A percentile compares a stretch with the other conserved stretches of the same genome.
Evolutionary conservation across 2,888 invertebrate genomes (phyloP).

Genomic region (Pachydiplax longipennis): DNA sequence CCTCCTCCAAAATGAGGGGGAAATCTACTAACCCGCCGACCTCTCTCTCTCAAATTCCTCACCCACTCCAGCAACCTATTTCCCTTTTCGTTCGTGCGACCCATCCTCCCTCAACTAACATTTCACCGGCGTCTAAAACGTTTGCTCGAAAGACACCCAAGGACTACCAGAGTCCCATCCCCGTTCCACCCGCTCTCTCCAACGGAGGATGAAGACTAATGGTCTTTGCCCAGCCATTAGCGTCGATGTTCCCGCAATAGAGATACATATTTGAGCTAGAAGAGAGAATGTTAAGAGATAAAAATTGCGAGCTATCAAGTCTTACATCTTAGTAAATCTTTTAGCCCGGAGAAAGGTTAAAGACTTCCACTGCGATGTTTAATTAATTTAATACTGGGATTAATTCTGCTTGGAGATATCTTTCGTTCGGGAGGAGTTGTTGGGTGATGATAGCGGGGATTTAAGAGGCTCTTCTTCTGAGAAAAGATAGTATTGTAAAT

Average conservation of each 20-base stretch:
- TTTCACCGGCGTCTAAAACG: not conserved
- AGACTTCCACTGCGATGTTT: too few relatives aligned
- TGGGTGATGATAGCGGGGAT: too few relatives aligned
- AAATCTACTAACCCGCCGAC: not conserved
- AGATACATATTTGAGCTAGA: too few relatives aligned
- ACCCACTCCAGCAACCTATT: not conserved
- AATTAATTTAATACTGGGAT: too few relatives aligned
- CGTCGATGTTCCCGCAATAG: not conserved
- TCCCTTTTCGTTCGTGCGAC: not conserved
- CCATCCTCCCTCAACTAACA: not conserved
- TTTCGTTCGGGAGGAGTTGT: too few relatives aligned
- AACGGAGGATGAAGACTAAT: not conserved
- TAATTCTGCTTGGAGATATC: too few relatives aligned
- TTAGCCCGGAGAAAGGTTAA: too few relatives aligned
- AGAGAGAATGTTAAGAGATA: too few relatives aligned
- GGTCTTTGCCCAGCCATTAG: not conserved
- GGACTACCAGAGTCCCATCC: not conserved
- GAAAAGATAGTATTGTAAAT: too few relatives aligned
- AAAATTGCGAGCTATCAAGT: too few relatives aligned
- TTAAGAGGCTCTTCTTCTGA: too few relatives aligned
- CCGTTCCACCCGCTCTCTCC: not conserved
- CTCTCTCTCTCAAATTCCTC: not conserved
- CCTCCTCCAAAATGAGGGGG: not conserved
- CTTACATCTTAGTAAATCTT: too few relatives aligned
- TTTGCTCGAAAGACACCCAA: constrained; percentile 2